Conservation (phyloP, 2,888 invertebrate species). For the Polia nebulosa region DNA sequence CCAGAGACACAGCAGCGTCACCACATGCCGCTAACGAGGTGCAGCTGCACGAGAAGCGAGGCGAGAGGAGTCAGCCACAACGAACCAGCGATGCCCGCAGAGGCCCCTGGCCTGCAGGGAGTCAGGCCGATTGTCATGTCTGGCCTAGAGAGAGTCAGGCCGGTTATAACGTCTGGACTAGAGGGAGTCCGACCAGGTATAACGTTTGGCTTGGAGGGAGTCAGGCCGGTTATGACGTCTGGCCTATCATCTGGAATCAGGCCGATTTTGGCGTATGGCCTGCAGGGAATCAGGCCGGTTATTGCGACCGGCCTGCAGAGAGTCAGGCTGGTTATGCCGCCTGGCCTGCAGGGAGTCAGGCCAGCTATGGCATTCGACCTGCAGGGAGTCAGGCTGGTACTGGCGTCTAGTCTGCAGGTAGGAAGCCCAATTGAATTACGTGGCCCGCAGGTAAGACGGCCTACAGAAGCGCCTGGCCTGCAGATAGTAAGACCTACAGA, state of each 20-base stretch:
- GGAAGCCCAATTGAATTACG: background rate
- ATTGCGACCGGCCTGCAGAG: too few relatives aligned
- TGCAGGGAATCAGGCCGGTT: too few relatives aligned
- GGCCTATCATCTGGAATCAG: background rate
- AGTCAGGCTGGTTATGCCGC: too few relatives aligned
- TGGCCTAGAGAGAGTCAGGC: background rate
- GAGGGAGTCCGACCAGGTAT: background rate
- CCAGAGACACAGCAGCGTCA: background rate
- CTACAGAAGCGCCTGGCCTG: background rate
- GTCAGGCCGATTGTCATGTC: background rate
- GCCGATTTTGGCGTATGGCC: too few relatives aligned
- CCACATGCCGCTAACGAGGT: too few relatives aligned
- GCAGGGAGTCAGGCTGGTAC: too few relatives aligned
- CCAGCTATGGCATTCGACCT: too few relatives aligned
- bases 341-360: too few relatives aligned
- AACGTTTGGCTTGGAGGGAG: background rate
- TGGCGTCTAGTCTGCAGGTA: background rate
- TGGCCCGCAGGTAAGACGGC: background rate
- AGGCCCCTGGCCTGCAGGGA: background rate
- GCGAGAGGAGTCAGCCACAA: background rate
- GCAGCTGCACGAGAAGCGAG: background rate
- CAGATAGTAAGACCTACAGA: background rate
- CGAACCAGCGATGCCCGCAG: background rate
- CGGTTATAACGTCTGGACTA: background rate
- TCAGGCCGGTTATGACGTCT: background rate